phyloP scores from a whole-genome alignment of 2,797 vertebrate species.

The Myripristis murdjan region DNA sequence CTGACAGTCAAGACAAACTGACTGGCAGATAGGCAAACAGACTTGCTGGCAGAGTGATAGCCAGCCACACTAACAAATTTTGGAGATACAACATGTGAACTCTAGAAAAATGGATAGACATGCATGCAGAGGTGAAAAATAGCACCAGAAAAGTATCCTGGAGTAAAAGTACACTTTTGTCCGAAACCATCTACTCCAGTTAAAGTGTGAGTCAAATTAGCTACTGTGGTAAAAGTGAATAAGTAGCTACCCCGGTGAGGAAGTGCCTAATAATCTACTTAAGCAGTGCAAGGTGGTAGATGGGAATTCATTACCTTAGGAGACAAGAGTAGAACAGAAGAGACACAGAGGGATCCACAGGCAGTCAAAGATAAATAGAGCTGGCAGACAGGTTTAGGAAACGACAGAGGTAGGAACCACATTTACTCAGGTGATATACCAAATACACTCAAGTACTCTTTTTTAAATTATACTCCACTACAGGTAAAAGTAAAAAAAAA shows the following conservation, averaged over 20 bases:
- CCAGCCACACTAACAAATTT: slow-evolving; percentile 1
- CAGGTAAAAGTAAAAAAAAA: not conserved
- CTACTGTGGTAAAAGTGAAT: slow-evolving; percentile 41
- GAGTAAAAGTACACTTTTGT: slow-evolving; percentile 8
- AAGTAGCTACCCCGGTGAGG: slow-evolving; percentile 43
- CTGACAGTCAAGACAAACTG: slow-evolving; percentile 22
- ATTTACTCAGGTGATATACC: slow-evolving; percentile 14
- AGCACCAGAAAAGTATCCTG: not conserved
- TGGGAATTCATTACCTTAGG: slow-evolving; percentile 69
- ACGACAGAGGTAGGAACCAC: slow-evolving; percentile 4
- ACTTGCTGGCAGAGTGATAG: slow-evolving; percentile 16
- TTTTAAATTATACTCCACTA: not conserved
- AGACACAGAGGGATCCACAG: slow-evolving; percentile 50
- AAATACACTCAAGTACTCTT: slow-evolving; percentile 4
- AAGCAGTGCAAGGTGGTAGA: slow-evolving; percentile 41
- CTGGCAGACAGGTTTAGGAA: slow-evolving; percentile 30
- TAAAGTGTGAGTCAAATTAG: slow-evolving; percentile 34
- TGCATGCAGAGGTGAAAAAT: slow-evolving; percentile 3
- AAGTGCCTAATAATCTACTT: slow-evolving; percentile 51
- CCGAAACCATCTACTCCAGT: slow-evolving; percentile 21
- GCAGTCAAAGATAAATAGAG: slow-evolving; percentile 60
- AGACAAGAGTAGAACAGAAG: slow-evolving; percentile 21
- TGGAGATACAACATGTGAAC: slow-evolving; percentile 3
- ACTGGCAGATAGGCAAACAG: slow-evolving; percentile 5
- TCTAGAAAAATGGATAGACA: not conserved